Evolutionary conservation across 2,113 vertebrate genomes (phyloP), one percentile per base, ranked within the genome.

Genomic region (Clarias magur): DNA sequence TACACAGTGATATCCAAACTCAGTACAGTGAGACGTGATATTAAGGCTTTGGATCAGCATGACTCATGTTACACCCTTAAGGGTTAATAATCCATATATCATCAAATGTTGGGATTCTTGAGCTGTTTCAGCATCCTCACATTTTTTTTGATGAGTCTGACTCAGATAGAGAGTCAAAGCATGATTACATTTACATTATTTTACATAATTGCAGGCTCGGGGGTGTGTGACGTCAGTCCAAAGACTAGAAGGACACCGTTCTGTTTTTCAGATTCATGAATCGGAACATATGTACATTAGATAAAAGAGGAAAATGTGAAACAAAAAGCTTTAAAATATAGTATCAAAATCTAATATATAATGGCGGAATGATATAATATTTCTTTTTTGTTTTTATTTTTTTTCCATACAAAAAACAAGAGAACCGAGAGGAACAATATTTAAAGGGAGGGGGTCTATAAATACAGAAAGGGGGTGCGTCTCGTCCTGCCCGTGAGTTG

Each of bases 361-460:
- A 62, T 82, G 84, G 19, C 84, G 89, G 83, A 92, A 91, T 90
- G 85, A 82, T 88, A 90, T 90, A 86, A 88, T 89, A 91, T 80
- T 82, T 27, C 23, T 86, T 63, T 34, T 42, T 56, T 25, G 75
- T 60, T 73, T n/a, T 65, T 21, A 48, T 38, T 87, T 25, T 79
- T 86, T 85, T 57, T 34, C 13, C 25, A 27, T 81, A 79, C 48
- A 88, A 34, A 85, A 82, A 86, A 86, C 86, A 88, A 78, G 81
- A 88, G n/a, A 86, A 23, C 25, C n/a, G 21, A 82, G 25, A 30
- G 53, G 70, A 90, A 84, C 62, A 83, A 68, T 86, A 89, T 34
- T 86, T 72, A 80, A 86, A 80, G 12, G n/a, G 85, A 38, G 34
- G 60, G 84, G 30, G 67, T 89, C 42, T 86, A 91, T 93, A 93